Evolutionary conservation across 1,140 invertebrate genomes (phyloP), one percentile per base, ranked within the genome.

Genomic region (Capitella teleta): DNA sequence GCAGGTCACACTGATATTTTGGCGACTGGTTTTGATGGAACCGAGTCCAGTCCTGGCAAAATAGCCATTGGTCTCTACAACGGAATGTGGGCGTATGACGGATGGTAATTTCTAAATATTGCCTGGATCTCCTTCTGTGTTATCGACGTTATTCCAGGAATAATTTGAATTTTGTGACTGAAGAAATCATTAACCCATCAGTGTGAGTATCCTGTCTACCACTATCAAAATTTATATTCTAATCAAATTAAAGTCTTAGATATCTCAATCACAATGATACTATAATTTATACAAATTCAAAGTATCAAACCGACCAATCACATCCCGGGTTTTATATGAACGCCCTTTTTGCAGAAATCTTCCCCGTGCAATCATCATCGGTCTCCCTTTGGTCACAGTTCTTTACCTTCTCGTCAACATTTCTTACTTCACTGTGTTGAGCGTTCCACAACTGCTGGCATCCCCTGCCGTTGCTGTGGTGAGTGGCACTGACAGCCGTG

Each of bases 401-500:
- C 87, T 96, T 12, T 98, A 98, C 64, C 84, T 94, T 0, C 76
- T 95, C 53, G 87, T 91, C 5, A 98, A 98, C 63, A 78, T 96
- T 21, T 92, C 94, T 19, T 96, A 98, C 73, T 94, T 92, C 70
- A 91, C 91, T 1, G 92, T 89, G 0, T 75, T 96, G 12, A 84
- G 83, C 1, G 84, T 84, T 0, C 67, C 75, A 0, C 83, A 92
- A 67, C 85, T 98, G n/a, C 62, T 96, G 1, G 80, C 80, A 0
- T 91, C 88, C 3, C 81, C 86, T 54, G 94, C 94, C 14, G 93
- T 98, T 0, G 94, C 93, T 21, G 90, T 44, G 42, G 42, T 44
- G 25, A 44, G 38, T 40, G 12, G n/a, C n/a, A n/a, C n/a, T n/a
- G n/a, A n/a, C n/a, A n/a, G n/a, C n/a, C n/a, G n/a, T n/a, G n/a